A percentile compares a stretch with the other conserved stretches of the same genome.
Conservation (phyloP, 2,113 vertebrate species). For the Elachura formosa region DNA sequence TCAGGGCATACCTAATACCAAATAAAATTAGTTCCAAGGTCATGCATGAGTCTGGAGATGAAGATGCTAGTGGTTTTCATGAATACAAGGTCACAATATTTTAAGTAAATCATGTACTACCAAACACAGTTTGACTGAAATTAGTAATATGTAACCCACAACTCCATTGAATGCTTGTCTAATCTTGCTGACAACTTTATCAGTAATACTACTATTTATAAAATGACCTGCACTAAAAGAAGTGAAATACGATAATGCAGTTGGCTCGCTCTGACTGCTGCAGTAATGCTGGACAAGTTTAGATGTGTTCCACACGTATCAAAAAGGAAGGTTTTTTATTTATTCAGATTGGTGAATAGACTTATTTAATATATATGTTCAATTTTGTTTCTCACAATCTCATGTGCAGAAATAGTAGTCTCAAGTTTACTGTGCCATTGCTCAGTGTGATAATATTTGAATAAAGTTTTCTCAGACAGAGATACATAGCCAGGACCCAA, state of each 20-base stretch:
- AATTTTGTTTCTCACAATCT: neutral
- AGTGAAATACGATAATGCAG: neutral
- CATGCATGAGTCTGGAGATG: neutral
- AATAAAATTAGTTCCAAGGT: neutral
- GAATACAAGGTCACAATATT: neutral
- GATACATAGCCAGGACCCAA: neutral
- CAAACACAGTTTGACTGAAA: neutral
- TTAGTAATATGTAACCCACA: neutral
- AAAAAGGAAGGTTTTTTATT: neutral
- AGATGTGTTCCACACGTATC: neutral
- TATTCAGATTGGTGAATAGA: neutral
- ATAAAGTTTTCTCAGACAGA: neutral
- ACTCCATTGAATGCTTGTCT: neutral
- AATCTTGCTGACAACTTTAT: neutral
- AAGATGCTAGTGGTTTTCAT: neutral
- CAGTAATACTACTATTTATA: neutral
- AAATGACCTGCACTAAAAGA: neutral
- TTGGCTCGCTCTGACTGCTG: neutral
- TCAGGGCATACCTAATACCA: neutral
- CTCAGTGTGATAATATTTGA: neutral
- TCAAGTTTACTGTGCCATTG: neutral
- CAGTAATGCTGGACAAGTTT: neutral
- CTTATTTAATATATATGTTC: neutral
- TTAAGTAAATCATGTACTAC: neutral
- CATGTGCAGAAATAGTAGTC: neutral